Evolutionary conservation across 2,888 invertebrate species (phyloP).

Genomic region (Biston stratarius): DNA sequence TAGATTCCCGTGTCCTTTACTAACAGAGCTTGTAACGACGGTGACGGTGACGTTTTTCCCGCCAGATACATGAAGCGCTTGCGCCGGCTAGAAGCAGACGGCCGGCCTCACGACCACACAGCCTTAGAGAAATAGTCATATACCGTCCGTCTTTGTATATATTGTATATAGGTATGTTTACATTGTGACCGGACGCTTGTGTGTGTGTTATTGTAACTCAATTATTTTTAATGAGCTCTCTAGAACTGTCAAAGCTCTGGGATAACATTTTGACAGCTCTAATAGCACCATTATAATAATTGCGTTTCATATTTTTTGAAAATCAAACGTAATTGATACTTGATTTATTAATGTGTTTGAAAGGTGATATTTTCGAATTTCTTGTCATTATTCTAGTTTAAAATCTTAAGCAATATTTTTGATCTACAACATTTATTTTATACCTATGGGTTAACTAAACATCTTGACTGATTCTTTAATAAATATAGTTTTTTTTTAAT

Average conservation of each 20-base stretch:
- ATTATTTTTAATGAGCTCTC: neutral
- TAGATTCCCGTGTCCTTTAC: conserved; percentile 5
- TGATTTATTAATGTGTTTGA: conserved; percentile 15
- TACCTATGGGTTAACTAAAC: neutral
- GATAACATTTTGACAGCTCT: neutral
- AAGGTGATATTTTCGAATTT: conserved; percentile 38
- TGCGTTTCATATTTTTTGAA: neutral
- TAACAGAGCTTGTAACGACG: conserved; percentile 43
- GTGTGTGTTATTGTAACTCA: conserved; percentile 30
- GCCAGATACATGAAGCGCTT: conserved; percentile 75
- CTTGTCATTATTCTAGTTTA: neutral
- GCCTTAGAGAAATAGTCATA: conserved; percentile 70
- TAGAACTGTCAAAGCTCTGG: neutral
- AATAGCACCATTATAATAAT: neutral
- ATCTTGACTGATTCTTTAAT: neutral
- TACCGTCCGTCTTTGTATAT: conserved; percentile 73
- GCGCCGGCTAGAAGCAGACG: conserved; percentile 74
- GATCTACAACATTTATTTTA: too few species aligned
- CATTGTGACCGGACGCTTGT: conserved; percentile 65
- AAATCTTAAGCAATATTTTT: neutral
- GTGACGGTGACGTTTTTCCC: conserved; percentile 62
- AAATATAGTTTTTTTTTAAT: too few species aligned
- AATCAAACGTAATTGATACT: conserved; percentile 1
- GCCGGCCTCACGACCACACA: conserved; percentile 65
- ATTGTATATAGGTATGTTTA: conserved; percentile 83